Base-by-base conservation (phyloP, 1,140 invertebrate species). In the Diachasma alloeum region DNA sequence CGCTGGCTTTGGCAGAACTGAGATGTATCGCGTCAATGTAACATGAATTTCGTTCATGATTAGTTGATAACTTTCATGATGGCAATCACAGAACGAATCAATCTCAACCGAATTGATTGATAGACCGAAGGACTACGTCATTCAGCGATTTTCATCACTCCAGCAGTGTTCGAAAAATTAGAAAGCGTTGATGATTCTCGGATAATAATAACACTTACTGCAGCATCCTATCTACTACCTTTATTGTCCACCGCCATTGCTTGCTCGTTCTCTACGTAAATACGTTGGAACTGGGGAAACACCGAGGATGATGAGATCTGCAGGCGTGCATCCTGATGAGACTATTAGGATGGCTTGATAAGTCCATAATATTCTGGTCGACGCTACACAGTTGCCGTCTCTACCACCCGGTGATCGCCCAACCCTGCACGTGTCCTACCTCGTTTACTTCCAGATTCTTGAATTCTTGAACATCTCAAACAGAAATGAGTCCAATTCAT, bases 331-430 rank as follows among this genome's bases (percentile, higher is more conserved):
- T 88, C 84, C 85, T 88, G 87, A 88, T 88, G 87, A 88, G 87
- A 87, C 87, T 87, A 88, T 88, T 88, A 88, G 83, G 86, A 87
- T 86, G 82, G 85, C 85, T 87, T 87, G 87, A 88, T 88, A 88
- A 87, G 87, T 87, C 85, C 82, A 86, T 88, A 87, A 88, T 88
- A 88, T 87, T 87, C 84, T 82, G 83, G 81, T 85, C 83, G 81
- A 84, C 81, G 81, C 82, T 77, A 78, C 3, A 78, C 75, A 78
- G 80, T 72, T 81, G 75, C 78, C 82, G 81, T 86, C 84, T 82
- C 82, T 77, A 84, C 82, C 83, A 85, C 81, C 83, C 81, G 83
- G 84, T 83, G 83, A 39, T 39, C n/a, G 11, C 83, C 72, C 59
- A 37, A 67, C 72, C 81, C 75, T 5, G 4, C n/a, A 17, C 48